Evolutionary conservation across 92 coral and sea anemone genomes (phyloP).

Genomic region (Epizoanthus illoricatus): DNA sequence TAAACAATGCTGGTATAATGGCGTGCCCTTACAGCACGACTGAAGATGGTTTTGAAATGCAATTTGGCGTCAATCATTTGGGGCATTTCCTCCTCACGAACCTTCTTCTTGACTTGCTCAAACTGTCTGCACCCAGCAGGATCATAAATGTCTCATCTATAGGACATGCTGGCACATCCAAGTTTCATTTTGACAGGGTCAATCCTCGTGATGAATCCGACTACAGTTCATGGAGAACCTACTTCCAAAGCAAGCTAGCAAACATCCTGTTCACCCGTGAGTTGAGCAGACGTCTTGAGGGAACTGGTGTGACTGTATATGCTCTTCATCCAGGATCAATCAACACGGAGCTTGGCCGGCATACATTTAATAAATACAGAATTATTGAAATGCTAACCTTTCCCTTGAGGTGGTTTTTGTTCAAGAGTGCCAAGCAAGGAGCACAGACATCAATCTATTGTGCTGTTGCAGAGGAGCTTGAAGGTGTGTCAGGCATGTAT

Average conservation of each 20-base stretch:
- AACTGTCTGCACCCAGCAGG: constrained; percentile 72
- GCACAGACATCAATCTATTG: constrained; percentile 81
- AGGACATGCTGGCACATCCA: background rate
- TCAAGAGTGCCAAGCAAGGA: constrained; percentile 67
- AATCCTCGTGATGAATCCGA: constrained; percentile 43
- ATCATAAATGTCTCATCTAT: constrained; percentile 52
- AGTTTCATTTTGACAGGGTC: constrained; percentile 65
- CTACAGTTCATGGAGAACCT: constrained; percentile 59
- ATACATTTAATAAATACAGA: constrained; percentile 5
- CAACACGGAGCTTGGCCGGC: constrained; percentile 59
- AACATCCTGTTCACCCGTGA: constrained; percentile 83
- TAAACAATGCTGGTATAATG: constrained; percentile 92
- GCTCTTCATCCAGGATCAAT: constrained; percentile 81
- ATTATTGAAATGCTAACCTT: background rate
- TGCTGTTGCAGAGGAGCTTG: constrained; percentile 84
- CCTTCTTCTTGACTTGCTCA: constrained; percentile 68
- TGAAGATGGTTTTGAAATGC: constrained; percentile 86
- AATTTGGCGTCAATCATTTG: constrained; percentile 51
- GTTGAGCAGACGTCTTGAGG: constrained; percentile 77
- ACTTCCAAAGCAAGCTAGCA: constrained; percentile 79
- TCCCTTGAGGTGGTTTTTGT: constrained; percentile 54
- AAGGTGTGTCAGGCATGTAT: constrained; percentile 78
- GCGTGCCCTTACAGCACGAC: constrained; percentile 63
- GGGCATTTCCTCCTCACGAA: constrained; percentile 73
- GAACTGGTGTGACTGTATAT: constrained; percentile 74